Base-by-base conservation (phyloP, 2,888 invertebrate species). In the Trichogramma evanescens region DNA sequence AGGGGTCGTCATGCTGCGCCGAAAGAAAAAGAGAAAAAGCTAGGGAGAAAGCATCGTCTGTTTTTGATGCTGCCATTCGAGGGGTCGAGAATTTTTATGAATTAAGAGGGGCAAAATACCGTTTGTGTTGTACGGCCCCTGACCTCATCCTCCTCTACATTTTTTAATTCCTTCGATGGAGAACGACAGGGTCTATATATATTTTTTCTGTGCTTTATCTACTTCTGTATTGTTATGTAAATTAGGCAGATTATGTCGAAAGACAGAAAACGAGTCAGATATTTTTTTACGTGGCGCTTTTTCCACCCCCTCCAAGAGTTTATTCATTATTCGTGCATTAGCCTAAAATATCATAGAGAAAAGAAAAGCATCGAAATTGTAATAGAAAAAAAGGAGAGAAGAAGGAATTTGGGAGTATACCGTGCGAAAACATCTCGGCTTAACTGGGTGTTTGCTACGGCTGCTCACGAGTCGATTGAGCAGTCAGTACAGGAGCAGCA, bases 1-100 rank as follows among this genome's bases (percentile, higher is more conserved):
- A 66, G 63, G 63, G 63, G 61, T 53, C 58, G 48, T 9, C 13
- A 52, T 44, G 10, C 42, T 44, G 48, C 46, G 53, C 50, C 26
- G 39, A 45, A 58, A 58, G 50, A 52, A 59, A 56, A 44, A 40
- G 40, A 56, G 60, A 56, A 58, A 66, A 58, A 56, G 65, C 58
- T 50, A 45, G 58, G 58, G 66, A 58, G 48, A 62, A 62, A 58
- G 62, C 60, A 61, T 59, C 62, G 62, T 55, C 58, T 56, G 63
- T 61, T 64, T 56, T 58, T 61, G 59, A 59, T 63, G 9, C 55
- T 54, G 4, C 26, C 49, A 57, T 48, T 10, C 45, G 49, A 57
- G 58, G 54, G 54, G 61, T 58, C 58, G 57, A 67, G 69, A 69
- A 67, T 71, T 71, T 69, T 70, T 71, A 68, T 68, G 68, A 70